These are phyloP conservation scores for Spea bombifrons DNA, from an alignment of 2,113 vertebrate species.

Conservation along the genomic window DNA sequence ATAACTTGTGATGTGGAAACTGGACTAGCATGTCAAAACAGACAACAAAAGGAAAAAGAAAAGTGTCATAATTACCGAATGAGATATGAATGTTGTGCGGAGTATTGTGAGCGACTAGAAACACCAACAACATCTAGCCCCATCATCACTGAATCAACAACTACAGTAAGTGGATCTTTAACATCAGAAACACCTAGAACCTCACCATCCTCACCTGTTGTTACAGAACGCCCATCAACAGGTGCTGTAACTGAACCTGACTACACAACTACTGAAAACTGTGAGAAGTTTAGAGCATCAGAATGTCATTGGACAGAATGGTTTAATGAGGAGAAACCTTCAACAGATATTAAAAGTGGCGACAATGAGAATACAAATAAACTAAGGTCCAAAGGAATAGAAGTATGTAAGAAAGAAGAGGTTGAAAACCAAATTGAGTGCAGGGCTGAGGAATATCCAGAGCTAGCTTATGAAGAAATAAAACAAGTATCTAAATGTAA, in stretches of 20 bases:
- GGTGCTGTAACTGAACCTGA: neutral
- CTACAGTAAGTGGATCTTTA: neutral
- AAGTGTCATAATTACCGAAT: slow-evolving; percentile 1
- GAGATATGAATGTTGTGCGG: neutral
- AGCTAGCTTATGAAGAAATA: neutral
- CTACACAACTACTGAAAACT: neutral
- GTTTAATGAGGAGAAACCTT: slow-evolving; percentile 12
- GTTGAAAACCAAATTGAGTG: slow-evolving; percentile 26
- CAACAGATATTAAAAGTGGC: slow-evolving; percentile 1
- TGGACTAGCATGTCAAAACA: slow-evolving; percentile 14
- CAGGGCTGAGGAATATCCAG: neutral
- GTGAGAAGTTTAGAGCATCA: slow-evolving; percentile 4
- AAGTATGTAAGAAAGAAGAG: slow-evolving; percentile 5
- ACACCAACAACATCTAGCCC: neutral
- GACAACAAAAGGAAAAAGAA: slow-evolving; percentile 12
- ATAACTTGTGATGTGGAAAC: neutral
- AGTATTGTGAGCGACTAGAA: neutral
- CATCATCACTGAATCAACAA: neutral
- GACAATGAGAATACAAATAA: slow-evolving; percentile 3
- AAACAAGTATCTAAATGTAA: slow-evolving; percentile 7
- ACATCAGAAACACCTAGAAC: neutral
- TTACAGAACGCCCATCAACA: neutral
- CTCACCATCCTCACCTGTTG: neutral
- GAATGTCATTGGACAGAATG: slow-evolving; percentile 16
- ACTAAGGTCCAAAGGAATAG: neutral